These are phyloP conservation scores for Ochropleura leucogaster DNA, from an alignment of 2,888 invertebrate species.

Conservation along the genomic window DNA sequence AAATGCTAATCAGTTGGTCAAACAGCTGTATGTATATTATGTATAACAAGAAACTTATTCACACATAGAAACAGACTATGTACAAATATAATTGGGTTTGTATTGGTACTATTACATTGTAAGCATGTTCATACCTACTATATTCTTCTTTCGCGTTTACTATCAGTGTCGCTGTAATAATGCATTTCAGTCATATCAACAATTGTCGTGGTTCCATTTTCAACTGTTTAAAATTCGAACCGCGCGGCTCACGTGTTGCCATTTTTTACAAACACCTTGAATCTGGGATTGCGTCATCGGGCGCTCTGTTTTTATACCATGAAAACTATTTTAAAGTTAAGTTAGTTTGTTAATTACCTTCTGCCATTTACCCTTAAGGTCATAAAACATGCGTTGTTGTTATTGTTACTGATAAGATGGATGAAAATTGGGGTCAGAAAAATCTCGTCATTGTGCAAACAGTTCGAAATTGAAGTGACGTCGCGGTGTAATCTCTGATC, in stretches of 20 bases:
- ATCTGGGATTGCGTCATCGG: slow-evolving; percentile 51
- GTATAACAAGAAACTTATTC: slow-evolving; percentile 2
- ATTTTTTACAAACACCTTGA: slow-evolving; percentile 60
- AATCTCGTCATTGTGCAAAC: slow-evolving; percentile 47
- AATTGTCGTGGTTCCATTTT: slow-evolving; percentile 26
- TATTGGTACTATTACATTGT: slow-evolving; percentile 26
- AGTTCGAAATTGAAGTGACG: slow-evolving; percentile 56
- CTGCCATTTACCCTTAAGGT: slow-evolving; percentile 7
- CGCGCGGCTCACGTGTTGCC: slow-evolving; percentile 33
- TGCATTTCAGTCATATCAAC: slow-evolving; percentile 17
- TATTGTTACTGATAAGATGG: slow-evolving; percentile 23
- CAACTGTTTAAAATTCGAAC: slow-evolving; percentile 55
- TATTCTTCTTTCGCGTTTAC: background rate
- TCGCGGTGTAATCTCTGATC: slow-evolving; percentile 63
- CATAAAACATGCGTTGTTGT: slow-evolving; percentile 21
- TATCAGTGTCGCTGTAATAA: slow-evolving; percentile 20
- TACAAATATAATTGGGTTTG: slow-evolving; percentile 4
- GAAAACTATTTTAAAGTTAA: slow-evolving; percentile 4
- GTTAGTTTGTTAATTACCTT: slow-evolving; percentile 14
- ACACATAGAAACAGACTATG: slow-evolving; percentile 16
- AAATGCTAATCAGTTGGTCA: slow-evolving; percentile 56
- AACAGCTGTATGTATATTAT: slow-evolving; percentile 19
- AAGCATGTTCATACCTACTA: background rate
- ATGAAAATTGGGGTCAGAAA: slow-evolving; percentile 40
- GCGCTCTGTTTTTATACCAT: slow-evolving; percentile 19